Conservation (phyloP, 2,888 invertebrate species). For the Athripsodes cinereus region DNA sequence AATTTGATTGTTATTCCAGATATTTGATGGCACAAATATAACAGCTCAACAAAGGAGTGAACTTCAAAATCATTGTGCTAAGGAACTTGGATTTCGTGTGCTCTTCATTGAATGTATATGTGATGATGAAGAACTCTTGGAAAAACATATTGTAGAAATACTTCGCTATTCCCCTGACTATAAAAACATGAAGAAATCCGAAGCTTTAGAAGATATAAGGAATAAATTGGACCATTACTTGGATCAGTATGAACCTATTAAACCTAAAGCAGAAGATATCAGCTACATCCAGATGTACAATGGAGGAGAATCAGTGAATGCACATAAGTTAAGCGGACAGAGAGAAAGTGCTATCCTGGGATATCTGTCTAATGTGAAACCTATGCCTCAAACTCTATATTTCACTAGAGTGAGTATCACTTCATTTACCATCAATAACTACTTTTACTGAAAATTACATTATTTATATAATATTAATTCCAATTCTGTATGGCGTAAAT, state of each 20-base stretch:
- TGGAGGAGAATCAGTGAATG: slow-evolving; percentile 62
- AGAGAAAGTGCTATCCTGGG: slow-evolving; percentile 81
- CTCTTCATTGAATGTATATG: slow-evolving; percentile 91
- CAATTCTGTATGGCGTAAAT: too few relatives aligned
- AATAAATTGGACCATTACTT: slow-evolving; percentile 80
- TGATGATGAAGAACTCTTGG: slow-evolving; percentile 58
- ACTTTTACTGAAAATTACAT: too few relatives aligned
- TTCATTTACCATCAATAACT: too few relatives aligned
- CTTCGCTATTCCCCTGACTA: slow-evolving; percentile 85
- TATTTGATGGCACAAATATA: slow-evolving; percentile 91
- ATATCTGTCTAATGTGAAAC: slow-evolving; percentile 80
- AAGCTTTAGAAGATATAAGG: slow-evolving; percentile 74
- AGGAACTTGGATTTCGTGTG: slow-evolving; percentile 72
- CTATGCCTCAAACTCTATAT: slow-evolving; percentile 79
- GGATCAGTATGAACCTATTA: slow-evolving; percentile 73
- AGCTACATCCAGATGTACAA: slow-evolving; percentile 47
- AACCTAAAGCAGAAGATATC: slow-evolving; percentile 52
- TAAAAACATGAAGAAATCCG: slow-evolving; percentile 67
- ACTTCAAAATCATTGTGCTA: slow-evolving; percentile 65
- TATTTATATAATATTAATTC: too few relatives aligned
- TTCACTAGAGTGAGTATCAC: slow-evolving; percentile 71
- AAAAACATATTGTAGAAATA: slow-evolving; percentile 59
- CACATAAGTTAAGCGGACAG: slow-evolving; percentile 68
- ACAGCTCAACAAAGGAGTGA: slow-evolving; percentile 74
- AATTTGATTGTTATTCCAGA: slow-evolving; percentile 55